Evolutionary conservation across 2,113 vertebrate species (phyloP), one percentile per base, ranked within the genome.

Genomic region (Corythoichthys haematopterus): DNA sequence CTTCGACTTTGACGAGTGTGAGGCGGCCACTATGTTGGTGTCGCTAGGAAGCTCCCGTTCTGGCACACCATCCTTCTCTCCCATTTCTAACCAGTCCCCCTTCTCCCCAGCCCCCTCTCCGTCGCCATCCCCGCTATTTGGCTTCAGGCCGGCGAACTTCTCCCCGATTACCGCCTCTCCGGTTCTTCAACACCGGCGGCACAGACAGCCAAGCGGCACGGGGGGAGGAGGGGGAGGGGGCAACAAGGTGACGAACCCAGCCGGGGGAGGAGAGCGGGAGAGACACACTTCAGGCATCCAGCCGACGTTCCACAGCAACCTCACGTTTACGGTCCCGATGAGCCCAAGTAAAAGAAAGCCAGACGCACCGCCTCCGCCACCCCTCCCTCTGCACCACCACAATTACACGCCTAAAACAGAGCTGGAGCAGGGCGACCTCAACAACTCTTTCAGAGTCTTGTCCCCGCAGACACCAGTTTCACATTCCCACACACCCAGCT

Each of bases 1-100:
- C 35, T 97, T 97, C 59, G 94, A 96, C 82, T 93, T 94, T 1
- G 95, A 97, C 0, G 95, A 97, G 88, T 97, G 95, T 14, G 95
- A 96, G 83, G 95, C 95, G 0, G 94, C 95, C 14, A 94, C 93
- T 78, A 97, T 97, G 95, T 85, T 97, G 51, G 94, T 97, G 71
- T 97, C 95, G 0, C 76, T 97, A 71, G 93, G 95, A 56, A 95
- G 95, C 83, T 96, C 95, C 1, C 93, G 94, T 61, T 96, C 95
- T 0, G 93, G 93, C 63, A 96, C 94, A 0, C 94, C 95, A 0
- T 94, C 94, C 50, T 96, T 94, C 85, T 96, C 95, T 0, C 95
- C 95, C 0, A 91, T 95, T 45, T 96, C 95, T 2, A 96, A 94
- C 62, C 94, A 95, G 88, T 96, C 95, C 0, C 95, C 95, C 64